Percentiles rank a stretch among this genome's conserved stretches.
These are phyloP conservation scores for Caenorhabditis japonica DNA, from an alignment of 2,888 invertebrate species.

Conservation along the genomic window DNA sequence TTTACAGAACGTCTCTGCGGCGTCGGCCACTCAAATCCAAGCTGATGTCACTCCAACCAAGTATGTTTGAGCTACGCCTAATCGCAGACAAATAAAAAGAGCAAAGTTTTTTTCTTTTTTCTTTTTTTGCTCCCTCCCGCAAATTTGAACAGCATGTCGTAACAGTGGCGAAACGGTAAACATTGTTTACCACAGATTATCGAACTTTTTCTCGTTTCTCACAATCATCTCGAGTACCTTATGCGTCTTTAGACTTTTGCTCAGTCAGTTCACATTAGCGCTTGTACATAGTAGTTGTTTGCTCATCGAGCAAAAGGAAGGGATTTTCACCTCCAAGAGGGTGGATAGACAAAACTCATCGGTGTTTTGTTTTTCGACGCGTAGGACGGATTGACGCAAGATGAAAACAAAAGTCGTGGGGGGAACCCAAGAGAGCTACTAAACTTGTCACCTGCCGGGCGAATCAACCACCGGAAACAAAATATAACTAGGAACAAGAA, in stretches of 20 bases:
- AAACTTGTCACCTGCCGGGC: conserved; percentile 48
- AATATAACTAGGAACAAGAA: background rate
- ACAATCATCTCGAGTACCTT: conserved; percentile 10
- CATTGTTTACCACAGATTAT: conserved; percentile 18
- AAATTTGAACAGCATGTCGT: conserved; percentile 48
- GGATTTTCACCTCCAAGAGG: conserved; percentile 4
- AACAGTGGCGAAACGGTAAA: conserved; percentile 23
- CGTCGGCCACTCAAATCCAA: conserved; percentile 57
- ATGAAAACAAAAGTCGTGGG: conserved; percentile 32
- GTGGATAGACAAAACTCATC: too few relatives aligned
- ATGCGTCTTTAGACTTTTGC: background rate
- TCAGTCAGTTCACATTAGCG: conserved; percentile 8
- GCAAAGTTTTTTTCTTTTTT: conserved; percentile 5
- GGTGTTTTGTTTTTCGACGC: conserved; percentile 44
- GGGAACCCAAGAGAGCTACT: conserved; percentile 29
- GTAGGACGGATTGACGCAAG: conserved; percentile 47
- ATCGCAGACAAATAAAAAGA: conserved; percentile 16
- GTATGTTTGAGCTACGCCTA: conserved; percentile 43
- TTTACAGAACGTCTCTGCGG: conserved; percentile 55
- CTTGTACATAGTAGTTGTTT: conserved; percentile 37
- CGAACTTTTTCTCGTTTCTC: background rate
- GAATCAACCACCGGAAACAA: conserved; percentile 29
- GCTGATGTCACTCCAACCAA: conserved; percentile 57
- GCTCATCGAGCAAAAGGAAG: conserved; percentile 19
- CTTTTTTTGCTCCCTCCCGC: conserved; percentile 17